phyloP scores from a whole-genome alignment of 1,140 invertebrate species.

The Temnothorax curvispinosus region DNA sequence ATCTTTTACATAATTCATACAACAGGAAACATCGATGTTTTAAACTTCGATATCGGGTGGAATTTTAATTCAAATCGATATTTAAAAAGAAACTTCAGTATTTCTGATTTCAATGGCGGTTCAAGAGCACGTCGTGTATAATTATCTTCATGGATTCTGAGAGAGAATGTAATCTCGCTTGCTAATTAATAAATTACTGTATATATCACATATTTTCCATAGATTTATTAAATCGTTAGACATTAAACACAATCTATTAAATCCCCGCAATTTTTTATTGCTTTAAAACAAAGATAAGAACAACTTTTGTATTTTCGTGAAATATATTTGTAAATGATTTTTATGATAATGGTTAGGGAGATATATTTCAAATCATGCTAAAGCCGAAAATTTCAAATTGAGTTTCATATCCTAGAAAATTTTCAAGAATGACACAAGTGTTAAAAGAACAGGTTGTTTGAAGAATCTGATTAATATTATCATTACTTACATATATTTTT shows the following conservation, averaged over 20 bases:
- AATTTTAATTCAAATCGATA: not conserved
- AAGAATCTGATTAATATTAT: not conserved
- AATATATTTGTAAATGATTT: not conserved
- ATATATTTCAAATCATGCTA: not conserved
- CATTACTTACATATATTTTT: not conserved
- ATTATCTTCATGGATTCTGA: not conserved
- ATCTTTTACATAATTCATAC: not conserved
- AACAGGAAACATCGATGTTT: not conserved
- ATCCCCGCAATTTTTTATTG: not conserved
- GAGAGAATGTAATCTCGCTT: not conserved
- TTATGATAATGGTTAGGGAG: not conserved
- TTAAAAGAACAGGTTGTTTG: not conserved
- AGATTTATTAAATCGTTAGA: slow-evolving; percentile 11
- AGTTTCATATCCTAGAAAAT: not conserved
- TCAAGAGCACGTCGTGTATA: not conserved
- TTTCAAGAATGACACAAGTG: not conserved
- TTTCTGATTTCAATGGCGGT: not conserved
- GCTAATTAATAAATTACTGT: slow-evolving; percentile 4
- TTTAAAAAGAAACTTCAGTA: not conserved
- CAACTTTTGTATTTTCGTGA: not conserved
- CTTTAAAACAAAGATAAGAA: not conserved
- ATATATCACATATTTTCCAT: slow-evolving; percentile 1
- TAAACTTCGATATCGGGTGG: not conserved
- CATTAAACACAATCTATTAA: not conserved
- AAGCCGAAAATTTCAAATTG: not conserved